These are phyloP conservation scores for Hermodice carunculata DNA, from an alignment of 2,888 invertebrate genomes.

Conservation along the genomic window DNA sequence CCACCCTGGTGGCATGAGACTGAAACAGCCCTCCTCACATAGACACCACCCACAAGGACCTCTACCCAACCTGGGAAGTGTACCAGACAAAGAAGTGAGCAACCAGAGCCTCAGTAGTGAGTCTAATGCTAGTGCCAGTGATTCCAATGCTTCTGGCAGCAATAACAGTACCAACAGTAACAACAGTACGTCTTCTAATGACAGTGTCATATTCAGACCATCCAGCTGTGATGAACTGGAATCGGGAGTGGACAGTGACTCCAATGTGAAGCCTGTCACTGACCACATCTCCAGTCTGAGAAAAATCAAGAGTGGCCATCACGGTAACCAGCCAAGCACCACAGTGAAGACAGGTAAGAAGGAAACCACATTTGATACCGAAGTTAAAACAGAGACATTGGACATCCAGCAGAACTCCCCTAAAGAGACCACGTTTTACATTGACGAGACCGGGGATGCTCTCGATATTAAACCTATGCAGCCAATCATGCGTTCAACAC, in stretches of 20 bases:
- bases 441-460: constrained; percentile 73
- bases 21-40: background rate
- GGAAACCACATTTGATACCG: constrained; percentile 66
- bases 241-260: constrained; percentile 28
- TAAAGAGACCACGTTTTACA: constrained; percentile 73
- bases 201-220: constrained; percentile 57
- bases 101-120: constrained; percentile 27
- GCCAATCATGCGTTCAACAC: constrained; percentile 75
- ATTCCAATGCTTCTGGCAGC: constrained; percentile 13
- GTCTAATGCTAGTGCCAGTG: constrained; percentile 17
- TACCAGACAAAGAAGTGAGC: constrained; percentile 20
- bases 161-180: constrained; percentile 39
- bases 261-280: background rate
- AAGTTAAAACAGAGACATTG: constrained; percentile 57
- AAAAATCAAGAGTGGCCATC: constrained; percentile 18
- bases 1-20: background rate
- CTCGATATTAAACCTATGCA: constrained; percentile 91
- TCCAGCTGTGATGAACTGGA: constrained; percentile 50
- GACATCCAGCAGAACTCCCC: constrained; percentile 9
- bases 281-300: constrained; percentile 43
- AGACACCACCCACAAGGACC: constrained; percentile 3
- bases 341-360: constrained; percentile 43
- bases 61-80: background rate
- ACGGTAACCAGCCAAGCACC: constrained; percentile 6
- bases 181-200: constrained; percentile 58